phyloP scores from a whole-genome alignment of 2,888 invertebrate species.

The Diplolepis rosae region DNA sequence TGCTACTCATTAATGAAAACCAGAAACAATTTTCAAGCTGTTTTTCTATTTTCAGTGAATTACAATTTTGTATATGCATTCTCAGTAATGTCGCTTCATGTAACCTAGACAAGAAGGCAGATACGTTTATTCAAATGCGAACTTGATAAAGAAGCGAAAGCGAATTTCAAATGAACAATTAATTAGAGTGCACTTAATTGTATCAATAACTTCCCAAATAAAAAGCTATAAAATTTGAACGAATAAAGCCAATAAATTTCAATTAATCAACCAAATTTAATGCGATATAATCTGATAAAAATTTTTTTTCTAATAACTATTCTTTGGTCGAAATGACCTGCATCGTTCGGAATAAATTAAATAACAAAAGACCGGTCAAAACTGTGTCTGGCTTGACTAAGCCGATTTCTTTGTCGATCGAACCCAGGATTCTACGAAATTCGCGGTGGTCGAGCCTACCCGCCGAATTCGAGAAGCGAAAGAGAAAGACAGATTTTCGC shows the following conservation, averaged over 20 bases:
- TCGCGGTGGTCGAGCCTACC: slow-evolving; percentile 46
- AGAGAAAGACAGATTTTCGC: slow-evolving; percentile 24
- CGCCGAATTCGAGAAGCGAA: slow-evolving; percentile 34
- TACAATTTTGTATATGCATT: not conserved
- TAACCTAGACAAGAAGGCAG: not conserved
- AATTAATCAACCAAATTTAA: slow-evolving; percentile 1
- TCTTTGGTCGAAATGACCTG: slow-evolving; percentile 20
- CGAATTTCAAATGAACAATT: not conserved
- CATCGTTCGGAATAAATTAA: slow-evolving; percentile 23
- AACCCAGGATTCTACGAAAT: slow-evolving; percentile 49
- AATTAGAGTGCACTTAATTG: too few relatives aligned
- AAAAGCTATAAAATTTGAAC: not conserved
- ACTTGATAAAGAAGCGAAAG: not conserved
- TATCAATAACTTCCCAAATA: not conserved
- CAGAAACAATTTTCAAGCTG: too few relatives aligned
- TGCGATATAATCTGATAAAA: not conserved
- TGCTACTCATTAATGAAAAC: not conserved
- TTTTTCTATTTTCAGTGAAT: too few relatives aligned
- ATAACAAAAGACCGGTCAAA: not conserved
- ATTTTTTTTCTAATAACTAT: not conserved
- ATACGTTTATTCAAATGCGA: not conserved
- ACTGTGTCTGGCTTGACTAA: slow-evolving; percentile 34
- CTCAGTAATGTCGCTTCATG: not conserved
- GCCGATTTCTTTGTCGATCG: slow-evolving; percentile 53
- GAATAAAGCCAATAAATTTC: not conserved